Evolutionary conservation across 1,140 invertebrate genomes (phyloP), one percentile per base, ranked within the genome.

Genomic region (Anagrus nilaparvatae): DNA sequence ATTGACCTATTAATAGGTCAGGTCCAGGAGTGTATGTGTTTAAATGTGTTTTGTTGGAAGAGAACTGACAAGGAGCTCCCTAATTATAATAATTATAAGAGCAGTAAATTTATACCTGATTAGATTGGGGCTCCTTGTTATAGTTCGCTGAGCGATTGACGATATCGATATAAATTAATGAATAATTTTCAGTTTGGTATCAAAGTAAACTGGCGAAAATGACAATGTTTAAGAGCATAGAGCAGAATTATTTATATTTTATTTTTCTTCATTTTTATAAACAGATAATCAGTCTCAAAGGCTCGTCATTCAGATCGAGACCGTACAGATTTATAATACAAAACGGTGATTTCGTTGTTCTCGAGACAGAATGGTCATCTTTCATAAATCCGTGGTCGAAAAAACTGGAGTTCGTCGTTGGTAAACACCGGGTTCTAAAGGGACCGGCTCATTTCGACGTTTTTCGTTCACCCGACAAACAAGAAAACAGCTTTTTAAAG

Each of bases 381-480:
- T 94, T 94, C 61, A 76, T 93, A 21, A 95, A 95, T 74, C 91
- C 92, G 0, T 96, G 91, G 91, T 84, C 85, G 1, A 77, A 76
- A 56, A 84, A 85, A 64, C 67, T 96, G 37, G 92, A 96, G 57
- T 92, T 94, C 69, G 79, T 96, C 34, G 82, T 87, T 53, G 89
- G 86, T 43, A 80, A 91, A 54, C 89, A 96, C 70, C 71, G 77
- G 39, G 78, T 96, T 3, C 57, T 90, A 40, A 82, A 84, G 69
- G 83, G 82, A 9, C 84, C 83, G 12, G 34, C 50, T 5, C 77
- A 84, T 64, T 77, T 81, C 1, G 73, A 89, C 53, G 77, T 89
- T 1, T 87, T 87, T 51, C 71, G 75, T 42, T 29, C 71, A 2
- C 59, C 65, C 8, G 53, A 58, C 7, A 66, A 72, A 8, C 63